Evolutionary conservation across 2,113 vertebrate species (phyloP).

Genomic region (Anolis carolinensis): DNA sequence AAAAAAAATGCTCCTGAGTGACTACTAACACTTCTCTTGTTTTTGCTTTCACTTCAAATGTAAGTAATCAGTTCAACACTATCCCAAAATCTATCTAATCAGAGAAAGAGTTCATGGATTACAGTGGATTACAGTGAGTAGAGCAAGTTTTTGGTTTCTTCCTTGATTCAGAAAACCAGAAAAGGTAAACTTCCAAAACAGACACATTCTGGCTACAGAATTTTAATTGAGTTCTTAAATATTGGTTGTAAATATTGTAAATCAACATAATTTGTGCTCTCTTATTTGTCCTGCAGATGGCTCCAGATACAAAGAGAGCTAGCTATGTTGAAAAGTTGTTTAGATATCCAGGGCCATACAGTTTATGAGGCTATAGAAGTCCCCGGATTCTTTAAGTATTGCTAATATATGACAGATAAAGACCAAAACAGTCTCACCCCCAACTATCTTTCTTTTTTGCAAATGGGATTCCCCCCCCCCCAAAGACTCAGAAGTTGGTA

Average conservation of each 20-base stretch:
- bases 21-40: neutral
- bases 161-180: neutral
- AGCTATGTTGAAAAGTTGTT: neutral
- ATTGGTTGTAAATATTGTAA: neutral
- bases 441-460: neutral
- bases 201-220: neutral
- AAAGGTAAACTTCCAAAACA: neutral
- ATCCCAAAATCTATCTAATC: neutral
- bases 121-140: neutral
- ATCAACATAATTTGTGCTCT: neutral
- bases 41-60: neutral
- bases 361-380: neutral
- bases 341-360: neutral
- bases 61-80: neutral
- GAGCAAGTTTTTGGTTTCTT: neutral
- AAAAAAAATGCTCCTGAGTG: neutral
- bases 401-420: neutral
- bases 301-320: constrained; percentile 30
- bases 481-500: too few species aligned
- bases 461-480: too few species aligned
- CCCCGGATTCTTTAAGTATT: neutral
- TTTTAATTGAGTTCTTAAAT: neutral
- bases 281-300: constrained; percentile 20
- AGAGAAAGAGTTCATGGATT: neutral
- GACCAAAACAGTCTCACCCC: too few species aligned